Percentiles rank a stretch among this genome's conserved stretches.
phyloP scores from a whole-genome alignment of 2,888 invertebrate species.

The Sycophila texana region DNA sequence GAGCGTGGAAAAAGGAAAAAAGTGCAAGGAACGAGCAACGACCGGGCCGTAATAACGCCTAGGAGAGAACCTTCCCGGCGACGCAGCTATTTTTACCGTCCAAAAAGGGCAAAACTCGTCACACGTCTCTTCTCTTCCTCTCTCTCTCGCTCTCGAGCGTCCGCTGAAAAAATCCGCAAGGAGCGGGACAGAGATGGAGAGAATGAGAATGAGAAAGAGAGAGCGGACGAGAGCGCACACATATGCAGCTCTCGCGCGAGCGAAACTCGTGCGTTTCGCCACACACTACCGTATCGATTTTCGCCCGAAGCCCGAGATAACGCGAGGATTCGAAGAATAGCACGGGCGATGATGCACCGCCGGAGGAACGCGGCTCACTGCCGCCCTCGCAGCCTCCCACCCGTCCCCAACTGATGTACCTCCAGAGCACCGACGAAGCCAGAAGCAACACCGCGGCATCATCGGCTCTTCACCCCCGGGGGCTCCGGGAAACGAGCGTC shows the following conservation, averaged over 20 bases:
- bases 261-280: constrained; percentile 39
- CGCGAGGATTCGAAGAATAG: constrained; percentile 20
- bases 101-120: constrained; percentile 50
- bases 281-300: constrained; percentile 48
- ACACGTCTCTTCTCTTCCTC: constrained; percentile 6
- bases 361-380: background rate
- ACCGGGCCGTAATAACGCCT: constrained; percentile 28
- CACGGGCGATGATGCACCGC: background rate
- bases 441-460: background rate
- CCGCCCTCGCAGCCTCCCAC: too few species aligned
- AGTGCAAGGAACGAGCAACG: constrained; percentile 31
- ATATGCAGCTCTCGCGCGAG: constrained; percentile 29
- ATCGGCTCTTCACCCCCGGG: too few species aligned
- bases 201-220: background rate
- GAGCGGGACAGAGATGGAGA: constrained; percentile 5
- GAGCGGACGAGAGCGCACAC: constrained; percentile 18
- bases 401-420: background rate
- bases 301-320: constrained; percentile 42
- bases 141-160: constrained; percentile 9
- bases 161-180: constrained; percentile 24
- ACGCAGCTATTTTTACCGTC: constrained; percentile 50
- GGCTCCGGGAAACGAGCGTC: background rate
- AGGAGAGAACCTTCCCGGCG: constrained; percentile 41
- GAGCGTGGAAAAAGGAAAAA: constrained; percentile 28
- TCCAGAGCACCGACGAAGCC: background rate